Evolutionary conservation across 2,797 vertebrate genomes (phyloP).

Genomic region (Sebastes alutus): DNA sequence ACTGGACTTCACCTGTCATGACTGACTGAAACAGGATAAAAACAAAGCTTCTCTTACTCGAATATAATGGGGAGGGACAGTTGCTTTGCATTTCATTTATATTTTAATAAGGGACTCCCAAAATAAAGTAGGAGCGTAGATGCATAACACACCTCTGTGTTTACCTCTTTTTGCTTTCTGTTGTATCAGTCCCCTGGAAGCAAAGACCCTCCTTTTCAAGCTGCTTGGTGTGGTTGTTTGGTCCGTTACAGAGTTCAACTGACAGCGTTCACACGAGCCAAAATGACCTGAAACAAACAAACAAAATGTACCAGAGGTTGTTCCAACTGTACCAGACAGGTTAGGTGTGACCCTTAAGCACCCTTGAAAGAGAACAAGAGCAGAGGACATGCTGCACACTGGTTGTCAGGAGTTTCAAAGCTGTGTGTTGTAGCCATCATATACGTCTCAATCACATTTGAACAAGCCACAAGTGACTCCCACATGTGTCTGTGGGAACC

Average conservation of each 20-base stretch:
- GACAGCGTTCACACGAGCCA: background rate
- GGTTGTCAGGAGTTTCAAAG: background rate
- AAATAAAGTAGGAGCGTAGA: background rate
- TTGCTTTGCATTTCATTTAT: background rate
- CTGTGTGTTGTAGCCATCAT: constrained; percentile 3
- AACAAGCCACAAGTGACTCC: constrained; percentile 53
- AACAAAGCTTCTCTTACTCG: too few species aligned
- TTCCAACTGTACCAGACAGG: background rate
- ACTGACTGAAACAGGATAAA: too few species aligned
- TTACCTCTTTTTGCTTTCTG: background rate
- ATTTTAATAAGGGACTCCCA: background rate
- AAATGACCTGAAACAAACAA: background rate
- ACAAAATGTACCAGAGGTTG: background rate
- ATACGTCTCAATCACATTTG: constrained; percentile 27
- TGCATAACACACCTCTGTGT: background rate
- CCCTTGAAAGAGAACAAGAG: background rate
- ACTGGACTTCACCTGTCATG: too few species aligned
- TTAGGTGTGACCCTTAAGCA: background rate
- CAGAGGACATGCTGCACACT: constrained; percentile 1
- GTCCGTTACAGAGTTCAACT: background rate
- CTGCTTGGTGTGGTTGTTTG: background rate
- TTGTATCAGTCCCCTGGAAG: background rate
- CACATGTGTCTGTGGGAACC: constrained; percentile 47
- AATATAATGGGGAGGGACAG: background rate
- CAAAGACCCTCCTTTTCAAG: background rate